Evolutionary conservation across 2,113 vertebrate species (phyloP).

Genomic region (Pantherophis guttatus): DNA sequence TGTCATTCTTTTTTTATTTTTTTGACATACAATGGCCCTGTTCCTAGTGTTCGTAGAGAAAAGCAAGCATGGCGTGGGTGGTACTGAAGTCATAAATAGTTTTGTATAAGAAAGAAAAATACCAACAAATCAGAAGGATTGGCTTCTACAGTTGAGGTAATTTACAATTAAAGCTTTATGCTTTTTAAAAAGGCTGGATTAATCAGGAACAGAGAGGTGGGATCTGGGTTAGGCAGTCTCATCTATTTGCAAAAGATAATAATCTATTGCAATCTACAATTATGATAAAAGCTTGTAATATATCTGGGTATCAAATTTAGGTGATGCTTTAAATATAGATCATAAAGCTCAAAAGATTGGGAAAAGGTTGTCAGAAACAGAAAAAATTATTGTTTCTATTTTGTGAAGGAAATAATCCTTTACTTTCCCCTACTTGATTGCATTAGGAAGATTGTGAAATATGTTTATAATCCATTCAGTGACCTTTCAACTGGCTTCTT

Average conservation of each 20-base stretch:
- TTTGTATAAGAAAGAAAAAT: neutral
- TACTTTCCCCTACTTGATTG: neutral
- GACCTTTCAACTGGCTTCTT: neutral
- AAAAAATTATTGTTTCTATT: neutral
- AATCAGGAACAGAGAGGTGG: neutral
- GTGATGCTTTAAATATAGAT: neutral
- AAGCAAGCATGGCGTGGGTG: neutral
- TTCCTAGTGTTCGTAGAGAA: neutral
- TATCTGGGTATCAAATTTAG: neutral
- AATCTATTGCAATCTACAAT: neutral
- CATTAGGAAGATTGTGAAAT: neutral
- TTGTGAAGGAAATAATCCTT: neutral
- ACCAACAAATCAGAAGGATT: neutral
- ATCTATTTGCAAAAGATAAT: neutral
- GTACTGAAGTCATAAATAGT: neutral
- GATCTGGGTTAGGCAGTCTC: neutral
- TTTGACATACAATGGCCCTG: neutral
- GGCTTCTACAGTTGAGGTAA: neutral
- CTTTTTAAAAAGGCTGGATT: neutral
- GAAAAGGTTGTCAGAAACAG: neutral
- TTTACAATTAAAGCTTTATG: neutral
- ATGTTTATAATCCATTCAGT: neutral
- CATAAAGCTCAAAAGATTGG: neutral
- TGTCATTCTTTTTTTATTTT: neutral
- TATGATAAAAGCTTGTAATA: neutral